Percentiles rank a stretch among this genome's conserved stretches.
Conservation (phyloP, 2,888 invertebrate species). For the Aphidius colemani region DNA sequence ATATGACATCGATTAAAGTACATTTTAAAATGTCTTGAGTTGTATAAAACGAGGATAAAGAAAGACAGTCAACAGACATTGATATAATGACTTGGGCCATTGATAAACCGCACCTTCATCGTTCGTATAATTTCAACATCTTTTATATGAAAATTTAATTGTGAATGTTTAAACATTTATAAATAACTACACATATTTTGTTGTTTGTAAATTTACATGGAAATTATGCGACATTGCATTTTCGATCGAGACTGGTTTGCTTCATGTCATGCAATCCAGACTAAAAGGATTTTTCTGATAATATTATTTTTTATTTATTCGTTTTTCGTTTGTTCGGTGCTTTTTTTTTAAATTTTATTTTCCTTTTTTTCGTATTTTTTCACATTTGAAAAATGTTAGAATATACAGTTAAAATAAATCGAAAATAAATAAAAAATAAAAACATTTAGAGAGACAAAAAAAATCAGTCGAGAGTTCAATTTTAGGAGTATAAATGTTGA, state of each 20-base stretch:
- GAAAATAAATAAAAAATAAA: constrained; percentile 15
- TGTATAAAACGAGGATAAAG: not conserved
- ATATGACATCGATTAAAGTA: constrained; percentile 10
- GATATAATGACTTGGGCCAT: constrained; percentile 2
- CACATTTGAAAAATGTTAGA: not conserved
- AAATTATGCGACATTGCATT: constrained; percentile 12
- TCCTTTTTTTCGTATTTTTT: not conserved
- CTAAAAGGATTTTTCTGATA: too few relatives aligned
- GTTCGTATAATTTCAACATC: not conserved
- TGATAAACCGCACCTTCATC: constrained; percentile 11
- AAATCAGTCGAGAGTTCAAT: constrained; percentile 7
- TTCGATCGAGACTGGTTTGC: too few relatives aligned
- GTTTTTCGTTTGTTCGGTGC: not conserved
- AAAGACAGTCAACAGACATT: not conserved
- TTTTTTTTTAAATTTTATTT: constrained; percentile 5
- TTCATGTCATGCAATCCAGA: too few relatives aligned
- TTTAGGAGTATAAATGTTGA: constrained; percentile 17
- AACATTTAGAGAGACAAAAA: constrained; percentile 19
- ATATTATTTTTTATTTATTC: too few relatives aligned
- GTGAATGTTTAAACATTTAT: not conserved
- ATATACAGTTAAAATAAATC: constrained; percentile 1
- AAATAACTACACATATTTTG: not conserved
- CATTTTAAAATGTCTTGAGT: constrained; percentile 3
- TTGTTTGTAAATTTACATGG: constrained; percentile 14
- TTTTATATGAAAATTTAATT: constrained; percentile 13